Conservation (phyloP, 2,888 invertebrate species). For the Amiota communis region DNA sequence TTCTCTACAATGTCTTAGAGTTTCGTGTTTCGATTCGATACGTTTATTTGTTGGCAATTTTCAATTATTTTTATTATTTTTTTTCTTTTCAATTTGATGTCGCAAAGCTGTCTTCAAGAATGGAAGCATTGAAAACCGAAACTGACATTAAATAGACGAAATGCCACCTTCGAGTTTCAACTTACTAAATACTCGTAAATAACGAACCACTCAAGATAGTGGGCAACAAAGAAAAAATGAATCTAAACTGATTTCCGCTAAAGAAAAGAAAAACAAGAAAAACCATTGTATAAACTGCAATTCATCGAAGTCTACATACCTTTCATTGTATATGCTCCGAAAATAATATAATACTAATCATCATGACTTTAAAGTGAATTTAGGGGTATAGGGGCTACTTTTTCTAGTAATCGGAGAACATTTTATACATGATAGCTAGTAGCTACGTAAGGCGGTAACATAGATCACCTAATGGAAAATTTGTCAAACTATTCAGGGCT, state of each 20-base stretch:
- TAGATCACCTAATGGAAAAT: too few species aligned
- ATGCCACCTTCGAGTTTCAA: slow-evolving; percentile 20
- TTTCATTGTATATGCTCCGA: too few species aligned
- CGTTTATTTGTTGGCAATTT: neutral
- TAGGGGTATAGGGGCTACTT: too few species aligned
- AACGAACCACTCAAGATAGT: slow-evolving; percentile 11
- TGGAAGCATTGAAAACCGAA: slow-evolving; percentile 10
- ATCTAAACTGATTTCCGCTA: slow-evolving; percentile 16
- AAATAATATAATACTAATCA: too few species aligned
- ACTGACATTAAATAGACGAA: slow-evolving; percentile 25
- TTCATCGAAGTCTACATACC: too few species aligned
- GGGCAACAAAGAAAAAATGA: neutral
- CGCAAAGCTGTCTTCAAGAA: slow-evolving; percentile 18
- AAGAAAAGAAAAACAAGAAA: slow-evolving; percentile 1
- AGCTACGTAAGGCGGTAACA: too few species aligned
- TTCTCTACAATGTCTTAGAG: neutral
- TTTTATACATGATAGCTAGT: too few species aligned
- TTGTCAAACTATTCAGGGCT: too few species aligned
- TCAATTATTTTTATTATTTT: neutral
- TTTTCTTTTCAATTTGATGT: neutral
- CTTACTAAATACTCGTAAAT: slow-evolving; percentile 3
- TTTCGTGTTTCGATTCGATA: neutral
- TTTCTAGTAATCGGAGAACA: too few species aligned
- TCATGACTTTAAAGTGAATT: too few species aligned
- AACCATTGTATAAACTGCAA: neutral